These are phyloP conservation scores for Scopus umbretta DNA, from an alignment of 2,113 vertebrate genomes.

Conservation along the genomic window DNA sequence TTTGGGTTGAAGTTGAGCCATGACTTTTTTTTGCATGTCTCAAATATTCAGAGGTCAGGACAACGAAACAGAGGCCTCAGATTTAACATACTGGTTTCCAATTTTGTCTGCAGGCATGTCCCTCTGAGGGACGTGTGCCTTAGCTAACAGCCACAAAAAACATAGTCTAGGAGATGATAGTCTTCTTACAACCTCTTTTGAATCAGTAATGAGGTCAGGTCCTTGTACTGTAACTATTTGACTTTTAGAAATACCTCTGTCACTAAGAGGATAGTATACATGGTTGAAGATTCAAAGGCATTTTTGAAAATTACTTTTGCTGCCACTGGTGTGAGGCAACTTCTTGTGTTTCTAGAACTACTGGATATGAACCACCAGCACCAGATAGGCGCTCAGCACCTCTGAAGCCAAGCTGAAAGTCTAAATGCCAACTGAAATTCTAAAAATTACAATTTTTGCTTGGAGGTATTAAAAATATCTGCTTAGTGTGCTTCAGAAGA, in stretches of 20 bases:
- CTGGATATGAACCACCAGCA: not conserved
- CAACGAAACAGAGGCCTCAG: not conserved
- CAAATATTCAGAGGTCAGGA: not conserved
- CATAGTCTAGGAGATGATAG: not conserved
- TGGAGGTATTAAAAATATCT: not conserved
- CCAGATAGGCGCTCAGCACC: not conserved
- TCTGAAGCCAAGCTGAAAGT: not conserved
- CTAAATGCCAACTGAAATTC: not conserved
- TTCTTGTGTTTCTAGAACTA: not conserved
- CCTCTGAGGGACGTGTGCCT: not conserved
- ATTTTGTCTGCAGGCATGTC: not conserved
- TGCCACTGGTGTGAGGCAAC: not conserved
- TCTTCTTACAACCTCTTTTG: not conserved
- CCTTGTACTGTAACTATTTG: not conserved
- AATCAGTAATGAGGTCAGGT: not conserved
- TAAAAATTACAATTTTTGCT: not conserved
- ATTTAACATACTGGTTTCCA: not conserved
- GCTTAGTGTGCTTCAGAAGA: not conserved
- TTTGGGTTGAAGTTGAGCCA: not conserved
- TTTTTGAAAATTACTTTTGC: not conserved
- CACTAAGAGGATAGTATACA: not conserved
- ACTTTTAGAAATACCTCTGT: not conserved
- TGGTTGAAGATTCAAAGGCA: not conserved
- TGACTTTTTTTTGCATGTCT: not conserved
- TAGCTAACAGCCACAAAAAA: not conserved